These are phyloP conservation scores for Sinocyclocheilus anshuiensis DNA, from an alignment of 2,113 vertebrate species.

Conservation along the genomic window DNA sequence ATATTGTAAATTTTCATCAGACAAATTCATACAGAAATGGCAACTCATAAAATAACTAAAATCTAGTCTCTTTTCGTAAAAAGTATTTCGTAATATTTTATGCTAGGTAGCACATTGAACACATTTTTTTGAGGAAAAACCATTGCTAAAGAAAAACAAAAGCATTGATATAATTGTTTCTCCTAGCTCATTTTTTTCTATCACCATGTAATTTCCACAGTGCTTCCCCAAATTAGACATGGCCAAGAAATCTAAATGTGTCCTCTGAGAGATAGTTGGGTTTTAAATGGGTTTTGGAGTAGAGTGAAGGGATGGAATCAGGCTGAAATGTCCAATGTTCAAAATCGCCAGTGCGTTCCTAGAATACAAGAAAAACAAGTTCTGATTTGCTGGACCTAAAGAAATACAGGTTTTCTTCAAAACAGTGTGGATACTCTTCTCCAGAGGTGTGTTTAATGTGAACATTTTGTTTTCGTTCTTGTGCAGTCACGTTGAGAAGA, in stretches of 20 bases:
- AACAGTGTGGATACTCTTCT: not conserved
- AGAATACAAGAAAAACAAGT: not conserved
- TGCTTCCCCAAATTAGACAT: not conserved
- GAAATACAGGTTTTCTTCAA: not conserved
- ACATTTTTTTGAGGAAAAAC: too few species aligned
- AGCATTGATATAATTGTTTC: not conserved
- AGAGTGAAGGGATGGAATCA: not conserved
- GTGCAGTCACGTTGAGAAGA: constrained; percentile 88
- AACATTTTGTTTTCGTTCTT: constrained; percentile 18
- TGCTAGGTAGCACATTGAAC: too few species aligned
- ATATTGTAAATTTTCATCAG: not conserved
- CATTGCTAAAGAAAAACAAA: not conserved
- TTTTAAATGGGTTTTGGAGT: not conserved
- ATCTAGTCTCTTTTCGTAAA: not conserved
- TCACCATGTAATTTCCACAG: not conserved
- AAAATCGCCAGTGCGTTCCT: not conserved
- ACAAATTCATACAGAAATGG: not conserved
- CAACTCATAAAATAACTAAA: too few species aligned
- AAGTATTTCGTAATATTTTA: too few species aligned
- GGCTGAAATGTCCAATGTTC: not conserved
- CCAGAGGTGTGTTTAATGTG: not conserved
- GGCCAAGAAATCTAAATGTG: not conserved
- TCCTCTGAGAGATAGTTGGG: not conserved
- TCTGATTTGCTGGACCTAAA: not conserved
- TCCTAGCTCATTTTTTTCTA: not conserved